Conservation (phyloP, 1,140 invertebrate genomes). For the Macrobrachium nipponense region DNA sequence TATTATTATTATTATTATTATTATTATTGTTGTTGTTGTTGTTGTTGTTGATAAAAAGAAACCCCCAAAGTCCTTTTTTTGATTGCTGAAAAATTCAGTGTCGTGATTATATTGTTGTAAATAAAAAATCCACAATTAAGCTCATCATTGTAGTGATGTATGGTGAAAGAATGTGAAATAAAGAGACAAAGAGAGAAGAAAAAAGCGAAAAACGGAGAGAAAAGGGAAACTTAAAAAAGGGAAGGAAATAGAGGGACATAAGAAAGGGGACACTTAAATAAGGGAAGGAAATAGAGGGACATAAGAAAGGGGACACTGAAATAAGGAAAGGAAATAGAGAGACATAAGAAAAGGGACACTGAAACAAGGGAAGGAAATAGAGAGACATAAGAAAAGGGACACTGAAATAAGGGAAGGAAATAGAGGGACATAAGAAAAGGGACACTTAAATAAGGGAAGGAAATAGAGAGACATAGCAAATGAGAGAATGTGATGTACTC, state of each 20-base stretch:
- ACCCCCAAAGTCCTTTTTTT: no score
- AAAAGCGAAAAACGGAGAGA: not conserved
- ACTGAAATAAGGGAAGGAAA: not conserved
- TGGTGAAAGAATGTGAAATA: no score
- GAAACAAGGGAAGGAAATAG: not conserved
- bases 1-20: no score
- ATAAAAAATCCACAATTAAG: no score
- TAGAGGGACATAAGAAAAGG: not conserved
- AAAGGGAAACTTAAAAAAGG: no score
- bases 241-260: no score
- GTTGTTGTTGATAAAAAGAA: no score
- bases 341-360: not conserved
- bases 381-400: not conserved
- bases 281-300: not conserved
- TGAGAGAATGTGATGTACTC: no score
- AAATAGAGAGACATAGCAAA: not conserved
- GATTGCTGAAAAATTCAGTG: no score
- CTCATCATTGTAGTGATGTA: no score
- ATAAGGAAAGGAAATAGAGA: not conserved
- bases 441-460: not conserved
- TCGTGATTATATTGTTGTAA: no score
- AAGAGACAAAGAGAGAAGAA: not conserved
- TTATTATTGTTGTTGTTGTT: no score
- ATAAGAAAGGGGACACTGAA: not conserved
- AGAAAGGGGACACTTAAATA: not conserved